phyloP scores from a whole-genome alignment of 2,888 invertebrate genomes.

The Cantharis nigra region DNA sequence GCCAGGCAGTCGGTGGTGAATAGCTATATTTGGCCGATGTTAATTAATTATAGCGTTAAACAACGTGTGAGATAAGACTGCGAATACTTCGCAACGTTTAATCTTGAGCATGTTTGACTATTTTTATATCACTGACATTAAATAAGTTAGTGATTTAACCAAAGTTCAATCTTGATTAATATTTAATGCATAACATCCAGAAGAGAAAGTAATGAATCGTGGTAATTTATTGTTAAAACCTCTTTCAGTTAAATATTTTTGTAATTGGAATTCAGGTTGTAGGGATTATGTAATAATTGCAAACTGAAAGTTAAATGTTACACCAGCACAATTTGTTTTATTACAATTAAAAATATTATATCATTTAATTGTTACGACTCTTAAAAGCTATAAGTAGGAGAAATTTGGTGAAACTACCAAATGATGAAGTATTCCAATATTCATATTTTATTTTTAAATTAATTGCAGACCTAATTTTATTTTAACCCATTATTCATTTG shows the following conservation, averaged over 20 bases:
- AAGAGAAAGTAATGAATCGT: slow-evolving; percentile 2
- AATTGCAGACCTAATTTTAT: neutral
- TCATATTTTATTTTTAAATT: neutral
- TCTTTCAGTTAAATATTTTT: neutral
- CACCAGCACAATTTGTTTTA: neutral
- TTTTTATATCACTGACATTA: neutral
- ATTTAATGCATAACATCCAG: neutral
- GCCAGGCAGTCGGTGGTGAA: neutral
- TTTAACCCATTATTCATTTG: neutral
- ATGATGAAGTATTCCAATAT: neutral
- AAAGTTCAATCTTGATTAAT: neutral
- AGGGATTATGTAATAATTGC: neutral
- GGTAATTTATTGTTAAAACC: neutral
- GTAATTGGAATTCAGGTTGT: neutral
- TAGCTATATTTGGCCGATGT: neutral
- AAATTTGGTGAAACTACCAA: neutral
- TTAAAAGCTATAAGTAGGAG: neutral
- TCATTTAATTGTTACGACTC: neutral
- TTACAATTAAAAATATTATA: neutral
- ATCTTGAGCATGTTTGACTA: neutral
- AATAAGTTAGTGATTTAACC: neutral
- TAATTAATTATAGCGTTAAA: neutral
- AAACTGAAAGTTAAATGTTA: neutral
- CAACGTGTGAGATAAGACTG: neutral
- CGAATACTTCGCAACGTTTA: neutral